Evolutionary conservation across 2,113 vertebrate species (phyloP).

Genomic region (Aegithalos caudatus): DNA sequence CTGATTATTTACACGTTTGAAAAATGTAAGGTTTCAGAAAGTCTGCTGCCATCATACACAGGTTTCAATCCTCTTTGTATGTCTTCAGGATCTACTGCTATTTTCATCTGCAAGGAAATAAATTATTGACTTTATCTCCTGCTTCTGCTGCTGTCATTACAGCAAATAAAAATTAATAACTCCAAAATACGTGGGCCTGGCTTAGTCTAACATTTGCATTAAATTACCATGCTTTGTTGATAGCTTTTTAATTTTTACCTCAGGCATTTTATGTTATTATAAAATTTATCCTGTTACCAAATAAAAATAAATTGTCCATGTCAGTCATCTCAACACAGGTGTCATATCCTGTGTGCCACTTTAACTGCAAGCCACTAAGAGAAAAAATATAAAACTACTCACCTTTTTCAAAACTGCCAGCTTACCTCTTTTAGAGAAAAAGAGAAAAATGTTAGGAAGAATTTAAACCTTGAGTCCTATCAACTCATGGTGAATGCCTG

Average conservation of each 20-base stretch:
- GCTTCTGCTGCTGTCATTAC: neutral
- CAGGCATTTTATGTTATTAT: neutral
- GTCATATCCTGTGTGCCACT: neutral
- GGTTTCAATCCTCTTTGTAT: neutral
- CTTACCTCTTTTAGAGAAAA: neutral
- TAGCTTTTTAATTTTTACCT: constrained; percentile 11
- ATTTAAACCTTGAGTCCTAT: neutral
- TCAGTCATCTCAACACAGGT: neutral
- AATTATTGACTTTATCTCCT: neutral
- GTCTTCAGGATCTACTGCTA: neutral
- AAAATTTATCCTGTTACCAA: neutral
- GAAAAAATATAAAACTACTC: neutral
- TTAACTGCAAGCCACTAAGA: neutral
- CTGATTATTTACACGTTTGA: neutral
- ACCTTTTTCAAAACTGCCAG: neutral
- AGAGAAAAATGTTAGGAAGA: neutral
- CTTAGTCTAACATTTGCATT: neutral
- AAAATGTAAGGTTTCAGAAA: neutral
- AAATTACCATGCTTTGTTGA: neutral
- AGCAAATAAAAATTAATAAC: constrained; percentile 1
- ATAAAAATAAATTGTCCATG: neutral
- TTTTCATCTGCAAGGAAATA: neutral
- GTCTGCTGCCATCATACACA: neutral
- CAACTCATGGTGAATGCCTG: neutral
- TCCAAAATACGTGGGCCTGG: neutral